Conservation (phyloP, 2,888 invertebrate species). For the Leucophora obtusa region DNA sequence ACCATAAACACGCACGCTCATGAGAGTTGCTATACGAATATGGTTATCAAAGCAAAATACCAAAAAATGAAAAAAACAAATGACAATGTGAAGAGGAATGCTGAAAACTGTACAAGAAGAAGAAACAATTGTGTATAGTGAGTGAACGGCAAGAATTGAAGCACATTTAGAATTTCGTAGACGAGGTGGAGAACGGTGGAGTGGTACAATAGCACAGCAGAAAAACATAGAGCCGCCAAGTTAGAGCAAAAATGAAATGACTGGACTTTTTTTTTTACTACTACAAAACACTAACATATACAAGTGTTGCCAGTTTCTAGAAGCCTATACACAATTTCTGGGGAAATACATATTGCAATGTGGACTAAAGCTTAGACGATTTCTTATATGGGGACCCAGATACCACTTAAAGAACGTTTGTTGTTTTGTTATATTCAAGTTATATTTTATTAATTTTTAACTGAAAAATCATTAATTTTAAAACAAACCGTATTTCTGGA, state of each 20-base stretch:
- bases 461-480: too few relatives aligned
- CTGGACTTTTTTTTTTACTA: conserved; percentile 32
- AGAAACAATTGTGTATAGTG: conserved; percentile 52
- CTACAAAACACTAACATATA: neutral
- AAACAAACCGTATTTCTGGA: too few relatives aligned
- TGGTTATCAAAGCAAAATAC: conserved; percentile 56
- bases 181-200: conserved; percentile 25
- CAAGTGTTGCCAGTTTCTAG: neutral
- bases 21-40: conserved; percentile 55
- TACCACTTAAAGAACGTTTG: too few relatives aligned
- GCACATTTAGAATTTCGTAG: conserved; percentile 32
- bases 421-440: too few relatives aligned
- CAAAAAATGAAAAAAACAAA: conserved; percentile 65
- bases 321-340: neutral
- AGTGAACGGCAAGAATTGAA: conserved; percentile 51
- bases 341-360: neutral
- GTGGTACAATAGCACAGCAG: conserved; percentile 23
- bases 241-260: conserved; percentile 40
- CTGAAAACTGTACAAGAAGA: conserved; percentile 61
- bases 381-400: too few relatives aligned
- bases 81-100: conserved; percentile 62
- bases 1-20: conserved; percentile 48
- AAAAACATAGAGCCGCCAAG: conserved; percentile 31
- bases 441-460: too few relatives aligned
- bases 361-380: too few relatives aligned